Base-by-base conservation (phyloP, 2,888 invertebrate species). In the Dermolepida albohirtum region DNA sequence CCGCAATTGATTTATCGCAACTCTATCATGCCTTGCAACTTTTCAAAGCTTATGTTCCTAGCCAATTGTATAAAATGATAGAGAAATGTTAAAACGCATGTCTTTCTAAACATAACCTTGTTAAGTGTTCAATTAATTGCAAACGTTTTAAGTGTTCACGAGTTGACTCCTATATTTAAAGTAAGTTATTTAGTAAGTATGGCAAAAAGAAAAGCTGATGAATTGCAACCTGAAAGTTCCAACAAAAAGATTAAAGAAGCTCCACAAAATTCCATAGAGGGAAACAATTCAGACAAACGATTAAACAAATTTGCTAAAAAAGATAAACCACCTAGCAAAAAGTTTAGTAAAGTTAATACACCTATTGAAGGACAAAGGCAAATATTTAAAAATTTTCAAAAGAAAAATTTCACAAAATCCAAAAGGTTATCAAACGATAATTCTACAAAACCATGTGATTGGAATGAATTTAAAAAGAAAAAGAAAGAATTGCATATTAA, bases 381-480 rank as follows among this genome's bases (percentile, higher is more conserved):
- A 29, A 43, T 12, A 39, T 34, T 44, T 34, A 68, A 64, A n/a
- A 39, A 16, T 27, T 63, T 43, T 40, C 49, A 63, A 40, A 67
- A 63, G 12, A 39, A 5, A 12, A 51, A 40, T 27, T 4, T 47
- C 27, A n/a, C 50, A 11, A 22, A 43, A 54, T 34, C 0, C 16
- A 57, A 39, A n/a, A 57, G 40, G 5, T 16, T 12, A 16, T 4
- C 22, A 0, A 22, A n/a, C 8, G 22, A 8, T 17, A 16, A 29
- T 29, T 17, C 69, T 0, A 81, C 83, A 64, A 85, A 91, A 82
- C 87, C 88, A 65, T 88, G 89, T 0, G 88, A 91, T 78, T 94
- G 94, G 93, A 84, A 86, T 10, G 89, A 91, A 78, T 88, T 90
- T 80, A 94, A 92, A 76, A 88, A 91, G 76, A 88, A 92, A 69